Conservation (phyloP, 2,888 invertebrate genomes). For the Euzophera pinguis region DNA sequence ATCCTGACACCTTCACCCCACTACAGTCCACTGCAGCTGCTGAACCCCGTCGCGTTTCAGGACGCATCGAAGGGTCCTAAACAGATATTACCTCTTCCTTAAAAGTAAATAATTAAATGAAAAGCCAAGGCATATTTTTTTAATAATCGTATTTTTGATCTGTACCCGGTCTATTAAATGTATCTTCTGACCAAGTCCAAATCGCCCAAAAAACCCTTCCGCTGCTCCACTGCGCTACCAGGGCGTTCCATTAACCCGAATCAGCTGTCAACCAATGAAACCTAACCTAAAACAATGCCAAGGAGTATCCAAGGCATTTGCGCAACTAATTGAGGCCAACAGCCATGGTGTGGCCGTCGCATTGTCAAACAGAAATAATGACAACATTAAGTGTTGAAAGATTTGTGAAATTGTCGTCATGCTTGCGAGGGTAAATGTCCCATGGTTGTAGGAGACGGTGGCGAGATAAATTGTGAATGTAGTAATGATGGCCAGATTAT, state of each 20-base stretch:
- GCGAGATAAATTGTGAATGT: no score
- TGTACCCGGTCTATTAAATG: no score
- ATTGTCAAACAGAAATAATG: neutral
- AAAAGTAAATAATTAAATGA: no score
- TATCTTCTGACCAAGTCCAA: no score
- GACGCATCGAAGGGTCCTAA: no score
- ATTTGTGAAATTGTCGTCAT: constrained; percentile 1
- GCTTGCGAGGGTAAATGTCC: constrained; percentile 3
- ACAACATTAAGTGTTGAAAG: constrained; percentile 5
- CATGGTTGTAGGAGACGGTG: neutral
- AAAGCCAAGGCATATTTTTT: no score
- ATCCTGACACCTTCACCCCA: no score
- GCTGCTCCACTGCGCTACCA: neutral
- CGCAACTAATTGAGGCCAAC: constrained; percentile 16
- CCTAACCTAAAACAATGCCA: constrained; percentile 16
- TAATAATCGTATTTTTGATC: no score
- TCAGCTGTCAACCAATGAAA: constrained; percentile 4
- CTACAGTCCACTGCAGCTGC: no score
- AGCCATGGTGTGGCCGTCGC: constrained; percentile 7
- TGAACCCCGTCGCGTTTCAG: no score
- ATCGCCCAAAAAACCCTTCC: neutral
- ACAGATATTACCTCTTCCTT: no score
- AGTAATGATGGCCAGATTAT: no score
- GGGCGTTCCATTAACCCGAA: constrained; percentile 5
- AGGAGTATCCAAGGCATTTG: constrained; percentile 29